phyloP scores from a whole-genome alignment of 2,797 vertebrate genomes.

The Sylvilagus floridanus region DNA sequence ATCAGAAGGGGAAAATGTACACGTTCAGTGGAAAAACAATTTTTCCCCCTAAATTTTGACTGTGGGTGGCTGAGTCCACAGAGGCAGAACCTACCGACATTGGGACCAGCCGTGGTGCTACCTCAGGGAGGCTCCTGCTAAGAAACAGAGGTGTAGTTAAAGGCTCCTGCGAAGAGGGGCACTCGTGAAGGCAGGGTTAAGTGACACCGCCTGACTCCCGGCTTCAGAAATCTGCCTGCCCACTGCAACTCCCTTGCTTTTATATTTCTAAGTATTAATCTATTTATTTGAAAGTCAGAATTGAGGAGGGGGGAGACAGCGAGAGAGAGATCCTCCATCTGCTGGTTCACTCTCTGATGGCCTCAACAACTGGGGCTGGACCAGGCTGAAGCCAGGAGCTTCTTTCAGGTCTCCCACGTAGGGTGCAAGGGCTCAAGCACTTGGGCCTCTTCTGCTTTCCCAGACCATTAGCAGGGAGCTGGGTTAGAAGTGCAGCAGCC shows the following conservation, averaged over 20 bases:
- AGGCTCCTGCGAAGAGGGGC: not conserved
- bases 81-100: not conserved
- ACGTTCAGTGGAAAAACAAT: not conserved
- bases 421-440: too few relatives aligned
- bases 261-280: too few relatives aligned
- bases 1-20: not conserved
- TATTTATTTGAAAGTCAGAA: too few relatives aligned
- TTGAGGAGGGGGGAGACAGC: too few relatives aligned
- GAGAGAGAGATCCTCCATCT: too few relatives aligned
- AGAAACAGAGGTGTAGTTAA: not conserved
- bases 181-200: not conserved
- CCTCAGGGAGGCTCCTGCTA: not conserved
- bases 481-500: too few relatives aligned
- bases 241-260: not conserved
- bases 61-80: not conserved
- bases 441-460: too few relatives aligned
- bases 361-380: too few relatives aligned
- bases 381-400: too few relatives aligned
- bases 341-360: too few relatives aligned
- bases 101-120: not conserved
- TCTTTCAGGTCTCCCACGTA: too few relatives aligned
- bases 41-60: not conserved
- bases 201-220: not conserved
- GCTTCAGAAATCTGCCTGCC: not conserved
- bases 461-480: too few relatives aligned